Base-by-base conservation (phyloP, 2,113 vertebrate species). In the Caretta caretta region DNA sequence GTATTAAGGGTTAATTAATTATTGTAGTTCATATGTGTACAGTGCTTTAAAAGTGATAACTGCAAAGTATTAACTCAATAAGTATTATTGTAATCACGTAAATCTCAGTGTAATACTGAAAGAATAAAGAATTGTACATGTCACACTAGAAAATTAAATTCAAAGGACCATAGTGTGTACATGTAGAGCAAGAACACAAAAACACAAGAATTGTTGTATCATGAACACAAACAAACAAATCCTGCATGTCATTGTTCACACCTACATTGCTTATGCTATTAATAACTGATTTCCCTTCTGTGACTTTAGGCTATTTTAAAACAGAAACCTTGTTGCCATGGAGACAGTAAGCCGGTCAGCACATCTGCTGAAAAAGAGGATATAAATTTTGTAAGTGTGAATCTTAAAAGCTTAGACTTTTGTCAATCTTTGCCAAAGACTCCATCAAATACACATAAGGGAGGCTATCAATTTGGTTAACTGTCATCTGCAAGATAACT, bases 251-350 rank as follows among this genome's bases (percentile, higher is more conserved):
- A 93, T 69, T 27, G 75, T 62, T 89, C 85, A 5, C 91, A 92
- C 84, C 95, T 80, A 86, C 94, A 89, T 89, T 83, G 96, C 89
- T 93, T 88, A 27, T 92, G 88, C 98, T 98, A 96, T 98, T 96
- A 97, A 98, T 97, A 98, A 50, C 96, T 35, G 94, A 89, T 94
- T 97, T 92, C 93, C 93, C 94, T 94, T 90, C 90, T 96, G 97
- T 96, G 96, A 96, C 97, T 98, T 97, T 57, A 48, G 97, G 97
- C 97, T 97, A 96, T 97, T 97, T 94, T 91, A 89, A 97, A 98
- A 82, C 86, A 31, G 89, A 91, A 95, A 95, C 95, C 98, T 95
- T 62, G 98, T 98, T 97, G 82, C 98, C 98, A 98, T 98, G 98
- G 98, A 94, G 96, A 98, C 97, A 1, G 3, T 94, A 96, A 98